Base-by-base conservation (phyloP, 2,888 invertebrate species). In the Antheraea assamensis region DNA sequence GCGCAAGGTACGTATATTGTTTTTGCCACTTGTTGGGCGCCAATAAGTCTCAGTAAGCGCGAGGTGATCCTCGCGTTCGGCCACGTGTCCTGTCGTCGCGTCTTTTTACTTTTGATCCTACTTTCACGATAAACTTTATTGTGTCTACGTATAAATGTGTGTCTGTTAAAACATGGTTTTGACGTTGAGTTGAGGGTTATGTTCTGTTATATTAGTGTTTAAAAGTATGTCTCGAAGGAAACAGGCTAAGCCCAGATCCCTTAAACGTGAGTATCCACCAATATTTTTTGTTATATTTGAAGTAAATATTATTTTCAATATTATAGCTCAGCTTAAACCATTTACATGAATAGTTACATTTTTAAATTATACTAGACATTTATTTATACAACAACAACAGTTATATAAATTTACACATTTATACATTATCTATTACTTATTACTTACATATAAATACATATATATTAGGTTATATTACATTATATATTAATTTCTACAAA, bases 161-260 rank as follows among this genome's bases (percentile, higher is more conserved):
- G 58, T 35, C 27, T 42, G 70, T n/a, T 73, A 70, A 24, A 58
- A 73, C 42, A 70, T 58, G 73, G 42, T 55, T 30, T 58, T 15
- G 35, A 58, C 58, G n/a, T 70, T 19, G 3, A 21, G 30, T 66
- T 66, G 8, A 66, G 52, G 15, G 17, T 30, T 71, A 35, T 49
- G 49, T 27, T 58, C 31, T 71, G 74, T 70, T 30, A 31, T 42
- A 73, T 66, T 19, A 73, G 72, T 76, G 73, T 71, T 66, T 66
- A 74, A 78, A 42, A 88, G 82, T 78, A 95, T 96, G 96, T 96
- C 96, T 80, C 95, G 96, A 81, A 95, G 96, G 83, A 96, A 96
- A 89, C 96, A 96, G 88, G 96, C 96, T 70, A 96, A 96, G 85
- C 96, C 96, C 79, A 95, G 96, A 84, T 96, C 96, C 77, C 93